Percentiles rank a stretch among this genome's conserved stretches.
These are phyloP conservation scores for Adelges cooleyi DNA, from an alignment of 1,140 invertebrate species.

Conservation along the genomic window DNA sequence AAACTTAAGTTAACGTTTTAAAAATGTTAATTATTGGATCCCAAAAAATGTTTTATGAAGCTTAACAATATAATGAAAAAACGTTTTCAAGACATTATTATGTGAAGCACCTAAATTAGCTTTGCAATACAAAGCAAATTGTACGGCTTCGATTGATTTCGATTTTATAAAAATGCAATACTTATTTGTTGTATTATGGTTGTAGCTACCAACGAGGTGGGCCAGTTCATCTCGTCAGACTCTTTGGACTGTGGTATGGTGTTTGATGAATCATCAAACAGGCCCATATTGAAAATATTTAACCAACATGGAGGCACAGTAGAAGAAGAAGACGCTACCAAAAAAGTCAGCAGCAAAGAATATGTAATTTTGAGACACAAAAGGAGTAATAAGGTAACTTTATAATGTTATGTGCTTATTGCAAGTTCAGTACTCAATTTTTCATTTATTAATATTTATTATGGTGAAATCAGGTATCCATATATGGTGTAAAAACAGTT, in stretches of 20 bases:
- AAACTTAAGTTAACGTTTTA: too few species aligned
- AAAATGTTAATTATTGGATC: too few species aligned
- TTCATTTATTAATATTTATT: too few species aligned
- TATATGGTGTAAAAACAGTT: background rate
- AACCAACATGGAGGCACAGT: background rate
- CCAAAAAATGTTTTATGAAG: too few species aligned
- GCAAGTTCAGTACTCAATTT: too few species aligned
- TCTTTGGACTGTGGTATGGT: conserved; percentile 1
- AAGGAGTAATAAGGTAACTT: conserved; percentile 1
- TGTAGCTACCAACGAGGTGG: conserved; percentile 6
- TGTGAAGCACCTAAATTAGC: too few species aligned
- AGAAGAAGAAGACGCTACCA: conserved; percentile 7
- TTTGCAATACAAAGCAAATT: too few species aligned
- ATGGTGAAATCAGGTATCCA: background rate
- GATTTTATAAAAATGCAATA: too few species aligned
- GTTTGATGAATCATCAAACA: background rate
- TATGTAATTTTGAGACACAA: conserved; percentile 13
- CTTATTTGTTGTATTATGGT: background rate
- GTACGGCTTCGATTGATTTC: too few species aligned
- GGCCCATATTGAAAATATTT: conserved; percentile 14
- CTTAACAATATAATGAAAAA: too few species aligned
- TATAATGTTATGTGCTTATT: background rate
- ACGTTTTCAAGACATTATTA: too few species aligned
- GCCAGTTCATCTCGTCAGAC: background rate
- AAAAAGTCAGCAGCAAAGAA: background rate